Conservation (phyloP, 1,140 invertebrate species). For the Branchinecta lynchi region DNA sequence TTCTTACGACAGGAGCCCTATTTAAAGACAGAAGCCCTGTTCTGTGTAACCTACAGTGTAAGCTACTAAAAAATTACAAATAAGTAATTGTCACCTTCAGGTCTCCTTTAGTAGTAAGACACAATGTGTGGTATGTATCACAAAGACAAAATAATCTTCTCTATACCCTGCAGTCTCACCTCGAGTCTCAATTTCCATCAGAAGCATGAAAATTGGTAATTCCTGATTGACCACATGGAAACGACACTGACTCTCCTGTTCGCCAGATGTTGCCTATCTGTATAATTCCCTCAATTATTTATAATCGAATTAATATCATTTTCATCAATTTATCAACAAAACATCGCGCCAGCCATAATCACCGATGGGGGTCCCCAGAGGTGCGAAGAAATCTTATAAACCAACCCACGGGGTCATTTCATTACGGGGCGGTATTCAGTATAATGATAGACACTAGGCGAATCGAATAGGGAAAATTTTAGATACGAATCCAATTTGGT, state of each 20-base stretch:
- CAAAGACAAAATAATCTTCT: too few relatives aligned
- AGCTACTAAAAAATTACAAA: too few relatives aligned
- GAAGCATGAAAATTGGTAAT: slow-evolving; percentile 7
- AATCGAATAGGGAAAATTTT: slow-evolving; percentile 9
- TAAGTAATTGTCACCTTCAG: too few relatives aligned
- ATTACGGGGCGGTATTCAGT: neutral
- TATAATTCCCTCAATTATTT: neutral
- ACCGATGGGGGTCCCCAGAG: neutral
- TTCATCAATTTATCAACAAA: slow-evolving; percentile 5
- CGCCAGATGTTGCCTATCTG: neutral
- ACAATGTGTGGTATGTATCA: too few relatives aligned
- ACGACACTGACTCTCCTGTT: neutral
- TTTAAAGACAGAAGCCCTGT: too few relatives aligned
- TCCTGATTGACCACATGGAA: neutral
- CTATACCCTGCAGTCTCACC: too few relatives aligned
- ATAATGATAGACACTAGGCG: slow-evolving; percentile 10
- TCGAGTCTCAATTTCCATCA: neutral
- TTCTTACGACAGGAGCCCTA: too few relatives aligned
- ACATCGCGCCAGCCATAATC: neutral
- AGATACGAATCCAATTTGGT: slow-evolving; percentile 11
- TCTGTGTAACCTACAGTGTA: too few relatives aligned
- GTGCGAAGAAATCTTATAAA: neutral
- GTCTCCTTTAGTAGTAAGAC: too few relatives aligned
- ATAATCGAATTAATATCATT: neutral
- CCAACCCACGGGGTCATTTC: neutral